phyloP scores from a whole-genome alignment of 2,113 vertebrate species.

The Ictalurus punctatus region DNA sequence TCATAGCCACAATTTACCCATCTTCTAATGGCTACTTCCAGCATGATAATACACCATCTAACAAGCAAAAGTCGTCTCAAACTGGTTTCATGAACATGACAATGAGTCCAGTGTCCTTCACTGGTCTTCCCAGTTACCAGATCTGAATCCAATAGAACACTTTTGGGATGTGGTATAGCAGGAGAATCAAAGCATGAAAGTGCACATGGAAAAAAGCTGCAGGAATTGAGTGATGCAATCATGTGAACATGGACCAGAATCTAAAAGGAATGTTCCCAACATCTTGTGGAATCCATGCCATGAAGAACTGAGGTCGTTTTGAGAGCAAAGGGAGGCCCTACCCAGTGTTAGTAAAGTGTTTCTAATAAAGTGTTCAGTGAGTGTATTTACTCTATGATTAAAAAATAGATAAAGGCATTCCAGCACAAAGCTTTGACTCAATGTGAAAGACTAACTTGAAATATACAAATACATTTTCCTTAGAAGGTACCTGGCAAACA shows the following conservation, averaged over 20 bases:
- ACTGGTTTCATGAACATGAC: no score
- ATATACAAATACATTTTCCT: neutral
- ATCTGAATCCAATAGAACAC: neutral
- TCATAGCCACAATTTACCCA: no score
- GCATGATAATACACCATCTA: no score
- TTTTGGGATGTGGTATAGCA: neutral
- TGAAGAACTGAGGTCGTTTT: neutral
- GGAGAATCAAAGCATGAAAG: no score
- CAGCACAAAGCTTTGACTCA: neutral
- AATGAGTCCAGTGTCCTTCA: no score
- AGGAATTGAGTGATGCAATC: neutral
- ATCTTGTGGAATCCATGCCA: neutral
- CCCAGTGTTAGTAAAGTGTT: neutral
- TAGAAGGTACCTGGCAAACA: conserved; percentile 90
- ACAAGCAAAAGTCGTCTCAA: no score
- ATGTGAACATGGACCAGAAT: neutral
- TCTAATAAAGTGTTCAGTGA: neutral
- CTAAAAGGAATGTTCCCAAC: neutral
- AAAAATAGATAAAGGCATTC: neutral
- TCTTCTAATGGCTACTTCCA: no score
- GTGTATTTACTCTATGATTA: neutral
- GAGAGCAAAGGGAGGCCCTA: neutral
- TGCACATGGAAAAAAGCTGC: neutral
- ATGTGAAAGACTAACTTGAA: neutral
- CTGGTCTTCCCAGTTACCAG: neutral